Conservation (phyloP, 37 sponge, comb jelly and placozoan species). For the Ephydatia muelleri region DNA sequence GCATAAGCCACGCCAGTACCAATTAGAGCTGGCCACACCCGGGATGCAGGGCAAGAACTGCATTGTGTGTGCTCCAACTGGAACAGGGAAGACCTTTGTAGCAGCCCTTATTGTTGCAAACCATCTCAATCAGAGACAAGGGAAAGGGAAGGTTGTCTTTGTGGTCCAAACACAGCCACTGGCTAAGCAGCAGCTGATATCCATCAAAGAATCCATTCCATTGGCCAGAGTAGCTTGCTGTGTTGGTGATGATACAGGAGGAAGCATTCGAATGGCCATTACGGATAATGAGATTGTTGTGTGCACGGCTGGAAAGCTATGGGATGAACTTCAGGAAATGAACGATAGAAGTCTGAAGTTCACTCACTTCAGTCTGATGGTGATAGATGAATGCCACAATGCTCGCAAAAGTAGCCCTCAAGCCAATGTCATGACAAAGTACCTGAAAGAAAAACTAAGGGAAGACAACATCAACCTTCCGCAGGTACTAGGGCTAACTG, state of each 20-base stretch:
- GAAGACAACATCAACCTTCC: slow-evolving; percentile 11
- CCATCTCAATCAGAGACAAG: slow-evolving; percentile 36
- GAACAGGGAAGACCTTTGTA: slow-evolving; percentile 69
- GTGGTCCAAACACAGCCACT: slow-evolving; percentile 62
- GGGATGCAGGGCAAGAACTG: slow-evolving; percentile 65
- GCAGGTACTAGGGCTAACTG: slow-evolving; percentile 76
- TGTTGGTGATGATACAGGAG: slow-evolving; percentile 27
- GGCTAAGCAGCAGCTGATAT: slow-evolving; percentile 60
- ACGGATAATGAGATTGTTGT: slow-evolving; percentile 41
- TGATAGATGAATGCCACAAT: slow-evolving; percentile 93
- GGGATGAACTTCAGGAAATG: slow-evolving; percentile 18
- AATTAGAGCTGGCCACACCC: slow-evolving; percentile 55
- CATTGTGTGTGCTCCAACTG: slow-evolving; percentile 69
- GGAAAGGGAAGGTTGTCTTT: slow-evolving; percentile 43
- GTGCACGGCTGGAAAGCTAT: slow-evolving; percentile 71
- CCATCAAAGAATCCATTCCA: slow-evolving; percentile 21
- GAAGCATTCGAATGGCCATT: background rate
- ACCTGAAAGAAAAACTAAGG: slow-evolving; percentile 44
- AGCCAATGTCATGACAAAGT: slow-evolving; percentile 51
- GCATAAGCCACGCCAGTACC: slow-evolving; percentile 24
- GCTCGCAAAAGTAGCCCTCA: slow-evolving; percentile 57
- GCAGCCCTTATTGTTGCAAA: slow-evolving; percentile 53
- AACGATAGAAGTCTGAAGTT: slow-evolving; percentile 7
- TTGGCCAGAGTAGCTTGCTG: slow-evolving; percentile 11
- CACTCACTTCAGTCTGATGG: slow-evolving; percentile 58